Evolutionary conservation across 2,113 vertebrate genomes (phyloP).

Genomic region (Tragelaphus scriptus): DNA sequence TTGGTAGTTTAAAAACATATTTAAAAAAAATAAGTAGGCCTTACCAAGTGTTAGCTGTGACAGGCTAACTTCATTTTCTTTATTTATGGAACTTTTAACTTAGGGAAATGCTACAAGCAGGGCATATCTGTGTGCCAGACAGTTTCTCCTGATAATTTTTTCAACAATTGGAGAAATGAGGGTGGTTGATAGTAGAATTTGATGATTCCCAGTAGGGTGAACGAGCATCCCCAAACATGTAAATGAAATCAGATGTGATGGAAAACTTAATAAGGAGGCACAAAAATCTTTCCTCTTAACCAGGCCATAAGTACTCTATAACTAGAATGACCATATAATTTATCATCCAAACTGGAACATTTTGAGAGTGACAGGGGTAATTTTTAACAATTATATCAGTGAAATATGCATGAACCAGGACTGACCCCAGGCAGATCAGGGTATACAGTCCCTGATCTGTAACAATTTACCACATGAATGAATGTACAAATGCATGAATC

Average conservation of each 20-base stretch:
- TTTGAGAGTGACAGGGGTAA: not conserved
- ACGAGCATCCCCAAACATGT: not conserved
- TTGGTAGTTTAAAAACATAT: not conserved
- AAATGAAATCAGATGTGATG: slow-evolving; percentile 5
- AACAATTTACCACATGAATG: not conserved
- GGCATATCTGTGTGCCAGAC: not conserved
- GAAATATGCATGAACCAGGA: not conserved
- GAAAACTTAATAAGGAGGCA: not conserved
- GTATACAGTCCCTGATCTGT: not conserved
- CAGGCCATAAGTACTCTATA: not conserved
- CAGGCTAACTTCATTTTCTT: not conserved
- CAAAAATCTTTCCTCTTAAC: not conserved
- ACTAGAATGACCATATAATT: not conserved
- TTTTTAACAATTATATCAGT: not conserved
- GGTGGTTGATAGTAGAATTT: not conserved
- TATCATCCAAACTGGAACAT: not conserved
- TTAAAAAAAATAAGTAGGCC: not conserved
- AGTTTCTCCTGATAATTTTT: not conserved
- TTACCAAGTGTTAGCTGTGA: not conserved
- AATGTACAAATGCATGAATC: not conserved
- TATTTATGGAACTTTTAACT: not conserved
- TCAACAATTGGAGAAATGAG: not conserved
- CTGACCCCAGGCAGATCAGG: not conserved
- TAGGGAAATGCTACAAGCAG: not conserved
- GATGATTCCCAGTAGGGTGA: not conserved